These are phyloP conservation scores for Holothuria leucospilota DNA, from an alignment of 53 echinoderm and acorn worm species.

Conservation along the genomic window DNA sequence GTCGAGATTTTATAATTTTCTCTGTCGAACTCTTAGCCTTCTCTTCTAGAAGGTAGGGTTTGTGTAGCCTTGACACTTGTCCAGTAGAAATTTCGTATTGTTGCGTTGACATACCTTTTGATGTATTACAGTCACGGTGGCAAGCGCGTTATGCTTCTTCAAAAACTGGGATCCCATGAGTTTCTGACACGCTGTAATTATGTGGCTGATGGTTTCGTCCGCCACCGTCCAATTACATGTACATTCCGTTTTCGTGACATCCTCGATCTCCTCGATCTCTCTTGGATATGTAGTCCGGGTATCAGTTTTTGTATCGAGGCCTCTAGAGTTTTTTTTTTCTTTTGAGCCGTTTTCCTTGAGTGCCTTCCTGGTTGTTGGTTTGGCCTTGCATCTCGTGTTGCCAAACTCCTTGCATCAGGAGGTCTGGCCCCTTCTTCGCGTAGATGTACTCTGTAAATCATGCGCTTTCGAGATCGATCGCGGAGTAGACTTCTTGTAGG, in stretches of 20 bases:
- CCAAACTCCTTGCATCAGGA: too few species aligned
- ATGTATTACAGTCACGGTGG: not conserved
- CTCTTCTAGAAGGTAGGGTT: not conserved
- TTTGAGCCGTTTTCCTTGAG: not conserved
- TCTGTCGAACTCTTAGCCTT: too few species aligned
- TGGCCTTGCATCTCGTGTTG: too few species aligned
- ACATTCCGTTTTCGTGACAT: not conserved
- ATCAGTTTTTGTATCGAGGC: not conserved
- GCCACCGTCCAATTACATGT: not conserved
- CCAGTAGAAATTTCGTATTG: not conserved
- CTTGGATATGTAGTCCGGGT: not conserved
- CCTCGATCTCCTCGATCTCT: not conserved
- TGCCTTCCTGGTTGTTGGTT: too few species aligned
- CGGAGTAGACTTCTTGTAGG: too few species aligned
- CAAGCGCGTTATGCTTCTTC: not conserved
- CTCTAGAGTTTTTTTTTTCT: not conserved
- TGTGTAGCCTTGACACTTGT: not conserved
- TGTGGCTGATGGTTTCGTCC: constrained; percentile 1
- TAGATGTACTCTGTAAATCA: too few species aligned
- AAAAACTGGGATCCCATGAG: not conserved
- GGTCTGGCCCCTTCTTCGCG: too few species aligned
- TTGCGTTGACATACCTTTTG: not conserved
- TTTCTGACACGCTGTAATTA: not conserved
- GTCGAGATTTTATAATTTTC: too few species aligned
- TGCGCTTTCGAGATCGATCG: too few species aligned